A percentile compares a stretch with the other conserved stretches of the same genome.
Evolutionary conservation across 2,888 invertebrate genomes (phyloP).

Genomic region (Cerceris rybyensis): DNA sequence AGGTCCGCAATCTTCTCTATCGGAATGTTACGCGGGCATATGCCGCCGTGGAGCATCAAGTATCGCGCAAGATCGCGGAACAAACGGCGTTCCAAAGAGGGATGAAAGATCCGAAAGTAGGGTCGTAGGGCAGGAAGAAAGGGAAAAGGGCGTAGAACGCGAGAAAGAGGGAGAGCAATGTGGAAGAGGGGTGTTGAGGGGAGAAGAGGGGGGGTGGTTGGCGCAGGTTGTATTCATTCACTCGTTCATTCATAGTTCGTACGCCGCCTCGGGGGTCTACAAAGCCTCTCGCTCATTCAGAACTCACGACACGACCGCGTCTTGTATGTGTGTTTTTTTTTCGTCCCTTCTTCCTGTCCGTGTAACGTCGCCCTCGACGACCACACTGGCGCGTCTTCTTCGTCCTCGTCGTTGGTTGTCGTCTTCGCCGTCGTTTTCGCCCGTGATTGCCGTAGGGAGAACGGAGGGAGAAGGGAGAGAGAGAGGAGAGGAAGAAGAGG

Average conservation of each 20-base stretch:
- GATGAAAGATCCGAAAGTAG: conserved; percentile 50
- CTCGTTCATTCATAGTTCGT: conserved; percentile 76
- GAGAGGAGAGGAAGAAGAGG: conserved; percentile 9
- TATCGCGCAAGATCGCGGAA: conserved; percentile 38
- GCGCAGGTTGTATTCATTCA: conserved; percentile 79
- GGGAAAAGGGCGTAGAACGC: conserved; percentile 26
- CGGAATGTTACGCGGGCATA: conserved; percentile 24
- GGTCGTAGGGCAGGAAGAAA: conserved; percentile 26
- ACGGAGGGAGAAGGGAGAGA: conserved; percentile 10
- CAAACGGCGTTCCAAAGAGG: conserved; percentile 37
- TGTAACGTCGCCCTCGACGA: conserved; percentile 36
- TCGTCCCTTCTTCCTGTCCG: conserved; percentile 62
- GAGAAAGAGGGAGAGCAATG: conserved; percentile 33
- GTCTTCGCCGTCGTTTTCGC: conserved; percentile 30
- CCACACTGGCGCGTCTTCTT: conserved; percentile 14
- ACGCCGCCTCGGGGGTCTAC: conserved; percentile 66
- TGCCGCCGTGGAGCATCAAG: conserved; percentile 9
- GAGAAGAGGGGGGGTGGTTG: conserved; percentile 51
- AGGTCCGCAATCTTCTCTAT: conserved; percentile 4
- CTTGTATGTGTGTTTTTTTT: conserved; percentile 38
- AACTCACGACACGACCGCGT: conserved; percentile 69
- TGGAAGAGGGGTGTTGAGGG: background rate
- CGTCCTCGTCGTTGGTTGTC: conserved; percentile 32
- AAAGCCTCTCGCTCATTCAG: conserved; percentile 73
- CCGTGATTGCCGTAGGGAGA: conserved; percentile 36